Base-by-base conservation (phyloP, 2,113 vertebrate species). In the Albula goreensis region DNA sequence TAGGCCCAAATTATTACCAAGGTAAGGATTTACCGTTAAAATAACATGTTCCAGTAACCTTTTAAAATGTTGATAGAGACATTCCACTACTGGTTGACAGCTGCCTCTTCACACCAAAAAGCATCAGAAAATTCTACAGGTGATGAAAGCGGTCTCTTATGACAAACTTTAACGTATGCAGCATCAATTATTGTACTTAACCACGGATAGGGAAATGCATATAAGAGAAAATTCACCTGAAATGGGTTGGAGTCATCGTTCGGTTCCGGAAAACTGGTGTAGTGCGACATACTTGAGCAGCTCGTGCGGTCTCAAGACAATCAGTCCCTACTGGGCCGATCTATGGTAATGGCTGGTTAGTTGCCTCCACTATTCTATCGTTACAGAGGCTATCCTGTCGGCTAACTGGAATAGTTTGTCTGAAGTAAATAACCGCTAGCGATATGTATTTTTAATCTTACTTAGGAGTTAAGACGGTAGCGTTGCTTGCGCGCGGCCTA, bases 201-300 rank as follows among this genome's bases (percentile, higher is more conserved):
- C 5, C 50, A 80, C 19, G 22, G 25, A 5, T 31, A 5, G 49
- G 51, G 25, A 63, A 48, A 8, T 52, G 49, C 31, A 50, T 50
- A 81, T n/a, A 0, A 82, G 4, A 12, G 52, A 53, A 56, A 81
- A 48, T 2, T 81, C 84, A 92, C 95, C 93, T 96, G 95, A 84
- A 96, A 96, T 50, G 95, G 95, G 88, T 96, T 96, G 31, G 91
- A 92, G 82, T 95, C 94, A 0, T 95, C 95, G 80, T 83, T 88
- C 3, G 94, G 91, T 12, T 94, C 92, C 0, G 94, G 91, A 5
- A 96, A 96, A 89, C 92, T 94, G 0, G 94, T 93, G 89, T 95
- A 94, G 70, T 94, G 94, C 15, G 94, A 95, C 93, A 95, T 95
- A 70, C 6, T 48, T 41, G 49, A 66, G 48, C 22, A n/a, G 51